phyloP scores from a whole-genome alignment of 2,888 invertebrate species.

The Embidobia sp. region DNA sequence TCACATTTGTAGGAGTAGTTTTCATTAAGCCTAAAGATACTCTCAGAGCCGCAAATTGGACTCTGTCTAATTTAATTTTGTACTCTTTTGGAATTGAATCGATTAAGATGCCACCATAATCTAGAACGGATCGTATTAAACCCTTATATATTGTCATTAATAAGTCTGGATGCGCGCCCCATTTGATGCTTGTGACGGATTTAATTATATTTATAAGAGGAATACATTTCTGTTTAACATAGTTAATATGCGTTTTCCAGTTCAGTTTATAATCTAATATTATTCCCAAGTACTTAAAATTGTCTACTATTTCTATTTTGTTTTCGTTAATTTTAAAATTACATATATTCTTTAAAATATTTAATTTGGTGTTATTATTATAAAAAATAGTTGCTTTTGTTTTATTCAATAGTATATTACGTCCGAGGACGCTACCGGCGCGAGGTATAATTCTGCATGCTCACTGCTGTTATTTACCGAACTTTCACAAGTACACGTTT shows the following conservation, averaged over 20 bases:
- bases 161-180: not conserved
- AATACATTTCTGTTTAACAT: not conserved
- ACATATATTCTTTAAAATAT: too few relatives aligned
- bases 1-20: not conserved
- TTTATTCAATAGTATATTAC: too few relatives aligned
- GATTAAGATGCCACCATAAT: not conserved
- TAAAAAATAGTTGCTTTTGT: too few relatives aligned
- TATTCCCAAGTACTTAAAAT: slow-evolving; percentile 5
- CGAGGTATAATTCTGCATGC: too few relatives aligned
- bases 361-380: too few relatives aligned
- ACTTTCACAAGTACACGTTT: too few relatives aligned
- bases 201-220: not conserved
- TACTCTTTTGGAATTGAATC: not conserved
- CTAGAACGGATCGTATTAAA: not conserved
- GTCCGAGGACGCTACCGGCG: too few relatives aligned
- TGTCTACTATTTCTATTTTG: too few relatives aligned
- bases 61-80: too few relatives aligned
- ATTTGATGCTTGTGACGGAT: not conserved
- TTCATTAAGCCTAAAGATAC: not conserved
- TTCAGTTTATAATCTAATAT: not conserved
- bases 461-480: too few relatives aligned
- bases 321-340: too few relatives aligned
- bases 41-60: too few relatives aligned
- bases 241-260: slow-evolving; percentile 12
- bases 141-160: not conserved